Evolutionary conservation across 2,888 invertebrate species (phyloP), one percentile per base, ranked within the genome.

Genomic region (Melanchra persicariae): DNA sequence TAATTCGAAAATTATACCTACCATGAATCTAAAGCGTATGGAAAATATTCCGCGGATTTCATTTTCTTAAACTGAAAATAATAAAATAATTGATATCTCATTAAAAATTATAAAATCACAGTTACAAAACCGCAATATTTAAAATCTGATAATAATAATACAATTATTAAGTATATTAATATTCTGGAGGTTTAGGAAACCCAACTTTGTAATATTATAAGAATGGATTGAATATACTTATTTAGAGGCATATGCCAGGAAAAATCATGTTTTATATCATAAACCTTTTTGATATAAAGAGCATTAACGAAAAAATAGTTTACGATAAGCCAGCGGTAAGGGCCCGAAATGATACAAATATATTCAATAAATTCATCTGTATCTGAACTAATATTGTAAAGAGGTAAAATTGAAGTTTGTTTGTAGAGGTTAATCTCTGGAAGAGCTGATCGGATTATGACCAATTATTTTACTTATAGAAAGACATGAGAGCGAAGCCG

Each of bases 21-120:
- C 22, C 57, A 45, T 49, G 40, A 26, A 34, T 66, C 49, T 10
- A 17, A 51, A 0, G 12, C n/a, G 7, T 2, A 12, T 12, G 24
- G 47, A 59, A 43, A 60, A 43, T 72, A 70, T 66, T 63, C 62
- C 30, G 77, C 67, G 62, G 70, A 70, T 68, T 70, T 68, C 58
- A 52, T 52, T 65, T 69, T 68, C 66, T 26, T 49, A 26, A 49
- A 52, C 65, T 65, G 63, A 64, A 81, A 69, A 60, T 66, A 63
- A 47, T 57, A 34, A 55, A 69, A 55, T 58, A 65, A 77, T 67
- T 45, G n/a, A 57, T 69, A 73, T 49, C 55, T 52, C 37, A 64
- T 57, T 49, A 45, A 34, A 66, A 68, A 64, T 59, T n/a, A 59
- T 61, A 45, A 60, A 45, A 57, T 66, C 55, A 65, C 60, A 68